Evolutionary conservation across 2,888 invertebrate genomes (phyloP).

Genomic region (Pseudococcus longispinus): DNA sequence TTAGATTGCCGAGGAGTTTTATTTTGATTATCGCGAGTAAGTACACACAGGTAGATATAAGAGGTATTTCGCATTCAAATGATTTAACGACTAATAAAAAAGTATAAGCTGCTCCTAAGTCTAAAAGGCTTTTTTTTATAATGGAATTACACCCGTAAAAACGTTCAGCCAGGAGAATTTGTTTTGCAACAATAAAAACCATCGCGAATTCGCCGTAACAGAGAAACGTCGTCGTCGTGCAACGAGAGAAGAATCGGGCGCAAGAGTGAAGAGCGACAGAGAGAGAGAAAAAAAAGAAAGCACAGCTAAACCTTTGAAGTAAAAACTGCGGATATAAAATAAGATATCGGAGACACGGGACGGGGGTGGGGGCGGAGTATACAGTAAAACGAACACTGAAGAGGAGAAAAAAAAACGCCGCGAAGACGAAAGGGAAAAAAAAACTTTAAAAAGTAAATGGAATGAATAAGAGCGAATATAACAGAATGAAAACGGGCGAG

Average conservation of each 20-base stretch:
- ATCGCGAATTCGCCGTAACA: background rate
- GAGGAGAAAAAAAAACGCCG: background rate
- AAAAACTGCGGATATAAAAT: slow-evolving; percentile 38
- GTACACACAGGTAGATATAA: background rate
- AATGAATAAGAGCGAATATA: slow-evolving; percentile 45
- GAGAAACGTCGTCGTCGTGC: background rate
- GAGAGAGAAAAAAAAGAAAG: background rate
- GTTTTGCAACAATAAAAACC: slow-evolving; percentile 39
- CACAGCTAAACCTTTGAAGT: slow-evolving; percentile 30
- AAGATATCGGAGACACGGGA: slow-evolving; percentile 36
- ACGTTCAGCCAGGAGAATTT: slow-evolving; percentile 25
- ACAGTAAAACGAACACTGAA: background rate
- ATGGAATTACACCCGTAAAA: slow-evolving; percentile 46
- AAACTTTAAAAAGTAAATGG: slow-evolving; percentile 43
- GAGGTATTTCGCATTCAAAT: slow-evolving; percentile 37
- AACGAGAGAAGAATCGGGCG: background rate
- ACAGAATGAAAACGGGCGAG: slow-evolving; percentile 29
- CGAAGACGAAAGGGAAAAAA: background rate
- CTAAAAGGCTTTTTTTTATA: slow-evolving; percentile 33
- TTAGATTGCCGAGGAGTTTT: slow-evolving; percentile 1
- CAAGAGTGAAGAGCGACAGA: no score
- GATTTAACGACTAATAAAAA: slow-evolving; percentile 46
- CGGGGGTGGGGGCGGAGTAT: background rate
- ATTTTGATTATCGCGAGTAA: slow-evolving; percentile 19
- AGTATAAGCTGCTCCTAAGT: slow-evolving; percentile 20